Evolutionary conservation across 2,888 invertebrate species (phyloP).

Genomic region (Drosophila mulleri): DNA sequence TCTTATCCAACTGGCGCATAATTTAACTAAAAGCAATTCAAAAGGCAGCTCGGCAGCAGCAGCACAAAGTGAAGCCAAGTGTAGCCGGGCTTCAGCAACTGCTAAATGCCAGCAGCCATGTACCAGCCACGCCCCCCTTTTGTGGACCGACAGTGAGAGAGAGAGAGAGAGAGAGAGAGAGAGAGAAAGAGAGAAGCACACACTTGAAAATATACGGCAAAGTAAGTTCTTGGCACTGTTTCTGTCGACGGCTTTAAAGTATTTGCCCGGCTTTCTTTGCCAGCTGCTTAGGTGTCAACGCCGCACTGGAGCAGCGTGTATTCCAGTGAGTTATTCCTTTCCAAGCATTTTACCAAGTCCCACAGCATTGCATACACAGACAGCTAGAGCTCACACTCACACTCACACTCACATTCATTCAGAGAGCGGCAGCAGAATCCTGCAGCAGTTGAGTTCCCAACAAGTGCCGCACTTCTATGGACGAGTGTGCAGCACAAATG

Average conservation of each 20-base stretch:
- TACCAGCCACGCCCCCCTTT: slow-evolving; percentile 28
- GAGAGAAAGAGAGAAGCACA: background rate
- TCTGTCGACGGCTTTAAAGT: slow-evolving; percentile 44
- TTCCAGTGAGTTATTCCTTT: slow-evolving; percentile 61
- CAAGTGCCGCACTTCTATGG: slow-evolving; percentile 51
- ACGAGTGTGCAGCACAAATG: slow-evolving; percentile 65
- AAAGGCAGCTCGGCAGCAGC: slow-evolving; percentile 42
- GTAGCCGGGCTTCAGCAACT: slow-evolving; percentile 52
- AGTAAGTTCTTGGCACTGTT: slow-evolving; percentile 28
- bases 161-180: background rate
- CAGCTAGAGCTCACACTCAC: background rate
- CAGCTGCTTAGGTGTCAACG: slow-evolving; percentile 65
- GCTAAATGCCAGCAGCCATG: slow-evolving; percentile 54
- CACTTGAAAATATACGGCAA: slow-evolving; percentile 26
- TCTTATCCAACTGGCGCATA: slow-evolving; percentile 50
- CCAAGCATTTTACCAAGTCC: slow-evolving; percentile 64
- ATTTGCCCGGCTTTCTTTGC: slow-evolving; percentile 61
- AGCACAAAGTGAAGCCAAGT: slow-evolving; percentile 53
- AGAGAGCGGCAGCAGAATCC: background rate
- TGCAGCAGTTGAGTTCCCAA: slow-evolving; percentile 18
- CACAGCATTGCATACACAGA: slow-evolving; percentile 31
- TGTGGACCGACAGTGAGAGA: slow-evolving; percentile 11
- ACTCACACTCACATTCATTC: too few species aligned
- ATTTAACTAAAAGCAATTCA: slow-evolving; percentile 69
- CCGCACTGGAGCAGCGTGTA: slow-evolving; percentile 62